These are phyloP conservation scores for Oligia latruncula DNA, from an alignment of 2,888 invertebrate genomes.

Conservation along the genomic window DNA sequence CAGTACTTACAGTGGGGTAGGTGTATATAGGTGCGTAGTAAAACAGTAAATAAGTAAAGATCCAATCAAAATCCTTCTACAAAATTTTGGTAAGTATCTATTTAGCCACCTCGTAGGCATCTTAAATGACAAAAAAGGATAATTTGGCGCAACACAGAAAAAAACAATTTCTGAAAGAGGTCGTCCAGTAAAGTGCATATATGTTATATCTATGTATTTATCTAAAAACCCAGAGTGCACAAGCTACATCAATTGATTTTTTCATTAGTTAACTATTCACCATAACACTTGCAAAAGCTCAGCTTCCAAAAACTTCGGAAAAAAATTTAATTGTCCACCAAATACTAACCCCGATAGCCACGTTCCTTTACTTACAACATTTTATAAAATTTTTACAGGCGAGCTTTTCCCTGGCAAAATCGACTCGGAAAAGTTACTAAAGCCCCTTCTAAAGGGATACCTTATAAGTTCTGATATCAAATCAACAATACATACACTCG, in stretches of 20 bases:
- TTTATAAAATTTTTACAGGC: slow-evolving; percentile 71
- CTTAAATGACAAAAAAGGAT: background rate
- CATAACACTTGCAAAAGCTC: background rate
- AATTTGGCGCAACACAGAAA: background rate
- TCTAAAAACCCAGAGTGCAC: background rate
- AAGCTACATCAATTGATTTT: background rate
- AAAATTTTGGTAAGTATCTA: background rate
- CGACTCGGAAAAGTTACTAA: slow-evolving; percentile 85
- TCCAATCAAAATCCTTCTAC: background rate
- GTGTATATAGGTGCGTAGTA: background rate
- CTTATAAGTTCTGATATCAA: slow-evolving; percentile 84
- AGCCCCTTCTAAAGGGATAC: slow-evolving; percentile 86
- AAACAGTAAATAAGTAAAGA: background rate
- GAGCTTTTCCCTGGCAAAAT: slow-evolving; percentile 88
- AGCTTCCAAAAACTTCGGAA: background rate
- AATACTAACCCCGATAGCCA: background rate
- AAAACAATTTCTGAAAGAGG: background rate
- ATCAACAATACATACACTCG: slow-evolving; percentile 86
- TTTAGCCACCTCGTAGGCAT: background rate
- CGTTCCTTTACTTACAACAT: too few species aligned
- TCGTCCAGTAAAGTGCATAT: background rate
- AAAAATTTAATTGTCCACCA: background rate
- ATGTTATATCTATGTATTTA: too few species aligned
- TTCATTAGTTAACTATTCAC: background rate
- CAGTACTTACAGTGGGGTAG: background rate